Evolutionary conservation across 2,888 invertebrate species (phyloP).

Genomic region (Coelinius sp.): DNA sequence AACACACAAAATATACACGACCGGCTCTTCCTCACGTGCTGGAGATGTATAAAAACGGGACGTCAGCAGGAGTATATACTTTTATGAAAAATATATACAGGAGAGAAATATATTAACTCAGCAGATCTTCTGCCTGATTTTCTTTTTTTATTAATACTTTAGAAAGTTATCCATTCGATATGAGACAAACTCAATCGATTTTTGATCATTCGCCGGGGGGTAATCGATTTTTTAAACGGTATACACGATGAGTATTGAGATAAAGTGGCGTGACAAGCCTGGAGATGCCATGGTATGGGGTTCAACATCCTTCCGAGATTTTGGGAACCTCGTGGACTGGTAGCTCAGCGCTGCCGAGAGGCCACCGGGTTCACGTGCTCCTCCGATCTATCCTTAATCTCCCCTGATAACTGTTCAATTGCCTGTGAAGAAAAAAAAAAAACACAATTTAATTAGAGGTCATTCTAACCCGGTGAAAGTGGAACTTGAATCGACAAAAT

Average conservation of each 20-base stretch:
- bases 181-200: neutral
- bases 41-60: slow-evolving; percentile 6
- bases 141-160: neutral
- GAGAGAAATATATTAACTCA: neutral
- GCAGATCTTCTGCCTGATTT: neutral
- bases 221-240: neutral
- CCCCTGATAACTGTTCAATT: neutral
- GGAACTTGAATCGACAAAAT: neutral
- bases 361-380: slow-evolving; percentile 5
- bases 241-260: neutral
- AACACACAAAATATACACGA: slow-evolving; percentile 60
- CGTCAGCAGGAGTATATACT: neutral
- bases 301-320: slow-evolving; percentile 32
- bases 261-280: neutral
- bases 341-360: neutral
- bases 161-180: neutral
- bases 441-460: neutral
- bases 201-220: neutral
- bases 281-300: neutral
- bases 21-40: slow-evolving; percentile 22
- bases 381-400: neutral
- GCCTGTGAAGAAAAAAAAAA: neutral
- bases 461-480: neutral
- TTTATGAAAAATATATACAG: neutral
- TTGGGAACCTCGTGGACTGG: neutral